Base-by-base conservation (phyloP, 2,888 invertebrate species). In the Chydorus sphaericus region DNA sequence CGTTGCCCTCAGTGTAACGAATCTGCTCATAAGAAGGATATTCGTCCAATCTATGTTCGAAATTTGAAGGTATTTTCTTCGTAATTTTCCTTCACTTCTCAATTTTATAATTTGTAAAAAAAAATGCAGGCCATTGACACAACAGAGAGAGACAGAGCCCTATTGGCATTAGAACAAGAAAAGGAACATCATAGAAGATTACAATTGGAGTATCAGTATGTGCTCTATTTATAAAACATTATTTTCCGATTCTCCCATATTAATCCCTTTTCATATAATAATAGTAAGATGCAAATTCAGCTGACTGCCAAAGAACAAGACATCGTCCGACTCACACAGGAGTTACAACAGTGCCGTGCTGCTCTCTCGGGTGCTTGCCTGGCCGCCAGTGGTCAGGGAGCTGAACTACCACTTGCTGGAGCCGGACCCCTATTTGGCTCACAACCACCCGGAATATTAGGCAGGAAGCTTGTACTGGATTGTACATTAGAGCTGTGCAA, bases 1-100 rank as follows among this genome's bases (percentile, higher is more conserved):
- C 74, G 77, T 1, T 94, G 94, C 67, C 94, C 94, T 0, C 86
- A 89, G 18, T 94, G 94, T 67, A 94, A 94, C 67, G 75, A 77
- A 36, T 81, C 77, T 66, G 83, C 87, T 0, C 64, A 71, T 1
- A 65, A 75, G 6, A 78, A 73, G 63, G 89, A 91, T 64, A 75
- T 91, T 54, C 73, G 92, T 36, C 76, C 76, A 61, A 77, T 94
- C 2, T 94, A 87, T 70, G 87, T 89, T 0, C 81, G 81, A 61
- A 79, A 79, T 56, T 62, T 74, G 7, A 52, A 52, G 52, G 52
- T 52, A 33, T 4, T 14, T 39, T 16, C 10, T 16, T 39, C n/a
- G 20, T 14, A 39, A 39, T n/a, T 39, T 39, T 39, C 4, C 39
- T 16, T 20, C 16, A 3, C 39, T 39, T 20, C 16, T n/a, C n/a